phyloP scores from a whole-genome alignment of 2,113 vertebrate genomes.

The Rafetus swinhoei region DNA sequence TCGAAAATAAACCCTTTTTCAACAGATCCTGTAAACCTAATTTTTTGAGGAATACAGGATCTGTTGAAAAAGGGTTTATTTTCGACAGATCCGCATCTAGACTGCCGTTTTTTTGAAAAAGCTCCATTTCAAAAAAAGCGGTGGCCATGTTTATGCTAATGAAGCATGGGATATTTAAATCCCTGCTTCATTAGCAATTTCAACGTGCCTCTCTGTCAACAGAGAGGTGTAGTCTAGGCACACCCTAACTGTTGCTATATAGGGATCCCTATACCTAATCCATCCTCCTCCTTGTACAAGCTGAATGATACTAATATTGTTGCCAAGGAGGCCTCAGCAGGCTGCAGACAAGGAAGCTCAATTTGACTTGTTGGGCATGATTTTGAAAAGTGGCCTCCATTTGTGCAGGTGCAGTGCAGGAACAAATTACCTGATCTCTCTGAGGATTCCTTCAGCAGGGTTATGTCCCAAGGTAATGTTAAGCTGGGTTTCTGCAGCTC shows the following conservation, averaged over 20 bases:
- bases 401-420: fast-evolving
- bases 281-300: not conserved
- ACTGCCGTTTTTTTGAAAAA: no score
- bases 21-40: no score
- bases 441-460: not conserved
- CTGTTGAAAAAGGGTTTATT: no score
- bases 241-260: not conserved
- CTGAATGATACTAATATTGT: not conserved
- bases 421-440: not conserved
- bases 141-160: no score
- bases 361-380: not conserved
- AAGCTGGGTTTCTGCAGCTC: not conserved
- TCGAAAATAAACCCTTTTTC: no score
- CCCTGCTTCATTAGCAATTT: no score
- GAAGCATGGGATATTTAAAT: no score
- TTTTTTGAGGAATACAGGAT: no score
- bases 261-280: not conserved
- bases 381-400: not conserved
- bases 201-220: no score
- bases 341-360: not conserved
- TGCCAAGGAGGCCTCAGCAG: not conserved
- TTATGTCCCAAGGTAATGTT: not conserved
- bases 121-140: no score
- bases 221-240: no score
- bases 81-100: no score